Conservation (phyloP, 2,888 invertebrate species). For the Diadegma fenestrale region DNA sequence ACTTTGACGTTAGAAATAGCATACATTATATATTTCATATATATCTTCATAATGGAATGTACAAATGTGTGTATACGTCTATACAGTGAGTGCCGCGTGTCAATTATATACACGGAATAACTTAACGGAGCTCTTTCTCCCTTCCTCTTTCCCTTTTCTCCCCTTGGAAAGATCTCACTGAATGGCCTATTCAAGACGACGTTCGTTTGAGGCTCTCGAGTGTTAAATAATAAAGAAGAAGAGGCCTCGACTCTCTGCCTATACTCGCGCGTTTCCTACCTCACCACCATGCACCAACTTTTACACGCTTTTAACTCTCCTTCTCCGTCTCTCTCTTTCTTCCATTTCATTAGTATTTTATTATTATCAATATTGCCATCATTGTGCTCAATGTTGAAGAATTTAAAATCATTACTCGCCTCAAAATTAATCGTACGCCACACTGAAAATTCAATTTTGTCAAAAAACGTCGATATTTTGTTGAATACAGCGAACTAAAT, state of each 20-base stretch:
- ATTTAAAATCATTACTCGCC: too few species aligned
- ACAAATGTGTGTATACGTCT: slow-evolving; percentile 22
- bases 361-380: background rate
- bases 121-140: slow-evolving; percentile 82
- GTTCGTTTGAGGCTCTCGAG: slow-evolving; percentile 83
- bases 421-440: background rate
- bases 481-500: too few species aligned
- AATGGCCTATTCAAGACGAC: slow-evolving; percentile 83
- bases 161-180: slow-evolving; percentile 82
- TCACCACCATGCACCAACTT: slow-evolving; percentile 50
- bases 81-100: slow-evolving; percentile 73
- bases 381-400: background rate
- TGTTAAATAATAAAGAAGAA: slow-evolving; percentile 83
- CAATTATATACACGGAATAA: slow-evolving; percentile 84
- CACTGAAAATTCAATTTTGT: too few species aligned
- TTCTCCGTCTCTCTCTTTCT: background rate
- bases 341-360: background rate
- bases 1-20: slow-evolving; percentile 35
- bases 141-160: slow-evolving; percentile 66
- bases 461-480: too few species aligned
- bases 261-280: background rate
- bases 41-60: slow-evolving; percentile 13
- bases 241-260: slow-evolving; percentile 23
- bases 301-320: slow-evolving; percentile 10
- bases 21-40: slow-evolving; percentile 31